Conservation (phyloP, 2,113 vertebrate species). For the Sialia sialis region DNA sequence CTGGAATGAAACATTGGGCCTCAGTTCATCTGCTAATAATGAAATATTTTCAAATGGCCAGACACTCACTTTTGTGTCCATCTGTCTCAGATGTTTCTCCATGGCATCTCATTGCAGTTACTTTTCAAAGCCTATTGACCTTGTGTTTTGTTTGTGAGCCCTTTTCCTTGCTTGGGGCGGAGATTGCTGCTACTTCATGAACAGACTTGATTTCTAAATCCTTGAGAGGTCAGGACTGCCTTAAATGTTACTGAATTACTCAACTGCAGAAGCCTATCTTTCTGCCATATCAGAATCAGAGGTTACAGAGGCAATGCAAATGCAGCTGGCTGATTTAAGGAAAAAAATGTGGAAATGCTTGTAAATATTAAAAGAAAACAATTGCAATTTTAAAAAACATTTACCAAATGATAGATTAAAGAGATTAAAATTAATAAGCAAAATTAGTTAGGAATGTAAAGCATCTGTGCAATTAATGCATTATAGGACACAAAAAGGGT, state of each 20-base stretch:
- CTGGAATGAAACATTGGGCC: not conserved
- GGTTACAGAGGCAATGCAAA: not conserved
- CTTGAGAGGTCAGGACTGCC: not conserved
- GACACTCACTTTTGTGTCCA: not conserved
- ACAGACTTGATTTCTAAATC: not conserved
- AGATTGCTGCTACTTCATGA: not conserved
- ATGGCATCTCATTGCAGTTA: not conserved
- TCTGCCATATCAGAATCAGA: not conserved
- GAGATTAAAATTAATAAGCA: not conserved
- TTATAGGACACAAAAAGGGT: not conserved
- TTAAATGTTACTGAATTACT: not conserved
- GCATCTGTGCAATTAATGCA: not conserved
- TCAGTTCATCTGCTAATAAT: not conserved
- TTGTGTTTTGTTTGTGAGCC: not conserved
- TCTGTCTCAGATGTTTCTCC: not conserved
- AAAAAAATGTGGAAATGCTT: not conserved
- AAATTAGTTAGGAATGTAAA: not conserved
- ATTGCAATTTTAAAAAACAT: not conserved
- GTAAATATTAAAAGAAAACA: not conserved
- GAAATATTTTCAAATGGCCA: not conserved
- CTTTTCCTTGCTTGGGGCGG: not conserved
- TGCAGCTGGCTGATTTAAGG: not conserved
- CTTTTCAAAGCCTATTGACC: not conserved
- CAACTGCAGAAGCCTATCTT: not conserved
- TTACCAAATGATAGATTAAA: not conserved